phyloP scores from a whole-genome alignment of 2,113 vertebrate genomes.

The Mystacornis crossleyi region DNA sequence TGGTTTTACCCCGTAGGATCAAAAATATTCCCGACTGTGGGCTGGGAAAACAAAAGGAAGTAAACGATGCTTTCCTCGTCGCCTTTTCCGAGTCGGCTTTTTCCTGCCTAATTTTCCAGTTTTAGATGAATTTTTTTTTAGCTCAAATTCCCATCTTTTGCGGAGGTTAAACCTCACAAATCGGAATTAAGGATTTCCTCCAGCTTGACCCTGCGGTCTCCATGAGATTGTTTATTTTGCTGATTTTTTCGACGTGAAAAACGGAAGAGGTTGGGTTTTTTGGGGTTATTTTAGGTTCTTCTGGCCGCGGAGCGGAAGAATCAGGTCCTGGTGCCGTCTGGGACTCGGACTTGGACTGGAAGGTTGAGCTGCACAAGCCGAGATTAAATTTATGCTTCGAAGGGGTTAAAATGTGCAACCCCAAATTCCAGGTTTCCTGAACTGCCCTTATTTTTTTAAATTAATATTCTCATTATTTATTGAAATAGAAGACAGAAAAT shows the following conservation, averaged over 20 bases:
- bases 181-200: background rate
- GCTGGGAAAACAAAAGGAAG: background rate
- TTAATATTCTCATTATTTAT: background rate
- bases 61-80: background rate
- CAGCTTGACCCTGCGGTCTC: too few species aligned
- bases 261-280: fast-evolving
- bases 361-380: fast-evolving
- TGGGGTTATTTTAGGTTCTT: background rate
- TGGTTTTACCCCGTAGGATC: background rate
- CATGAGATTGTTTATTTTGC: background rate
- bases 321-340: background rate
- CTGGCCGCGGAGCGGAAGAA: background rate
- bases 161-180: background rate
- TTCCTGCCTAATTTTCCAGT: background rate
- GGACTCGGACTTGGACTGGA: too few species aligned
- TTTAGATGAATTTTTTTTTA: background rate
- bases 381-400: background rate
- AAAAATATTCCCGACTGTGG: background rate
- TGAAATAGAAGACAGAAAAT: background rate
- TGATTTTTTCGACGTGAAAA: background rate
- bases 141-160: fast-evolving
- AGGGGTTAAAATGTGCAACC: background rate
- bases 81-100: background rate
- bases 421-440: background rate
- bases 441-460: background rate